These are phyloP conservation scores for Willowsia nigromaculata DNA, from an alignment of 2,888 invertebrate genomes.

Conservation along the genomic window DNA sequence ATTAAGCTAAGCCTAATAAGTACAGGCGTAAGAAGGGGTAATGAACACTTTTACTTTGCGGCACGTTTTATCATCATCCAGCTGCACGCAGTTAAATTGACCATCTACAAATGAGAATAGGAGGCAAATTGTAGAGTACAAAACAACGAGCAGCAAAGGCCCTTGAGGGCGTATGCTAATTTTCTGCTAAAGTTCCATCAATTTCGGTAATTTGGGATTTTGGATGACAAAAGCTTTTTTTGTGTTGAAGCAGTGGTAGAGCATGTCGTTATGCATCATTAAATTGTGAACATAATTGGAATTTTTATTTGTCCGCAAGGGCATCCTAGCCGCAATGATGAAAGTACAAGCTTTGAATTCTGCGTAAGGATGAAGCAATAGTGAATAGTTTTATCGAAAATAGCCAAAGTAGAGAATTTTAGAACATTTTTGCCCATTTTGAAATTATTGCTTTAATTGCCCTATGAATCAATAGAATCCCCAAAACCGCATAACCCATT, in stretches of 20 bases:
- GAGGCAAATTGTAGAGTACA: background rate
- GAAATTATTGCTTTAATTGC: background rate
- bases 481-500: too few species aligned
- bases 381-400: too few species aligned
- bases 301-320: background rate
- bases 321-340: background rate
- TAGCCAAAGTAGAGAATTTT: too few species aligned
- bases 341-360: background rate
- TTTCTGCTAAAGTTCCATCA: background rate
- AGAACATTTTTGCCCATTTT: too few species aligned
- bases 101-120: background rate
- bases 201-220: slow-evolving; percentile 18
- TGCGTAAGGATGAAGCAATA: too few species aligned
- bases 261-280: background rate
- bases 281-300: background rate
- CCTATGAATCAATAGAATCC: background rate
- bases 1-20: background rate
- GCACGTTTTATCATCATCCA: slow-evolving; percentile 11
- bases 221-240: background rate
- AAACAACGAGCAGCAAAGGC: background rate
- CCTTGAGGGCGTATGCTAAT: background rate
- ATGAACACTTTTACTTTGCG: slow-evolving; percentile 19
- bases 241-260: background rate
- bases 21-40: background rate
- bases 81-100: background rate